phyloP scores from a whole-genome alignment of 2,888 invertebrate genomes.

The Thymelicus acteon region DNA sequence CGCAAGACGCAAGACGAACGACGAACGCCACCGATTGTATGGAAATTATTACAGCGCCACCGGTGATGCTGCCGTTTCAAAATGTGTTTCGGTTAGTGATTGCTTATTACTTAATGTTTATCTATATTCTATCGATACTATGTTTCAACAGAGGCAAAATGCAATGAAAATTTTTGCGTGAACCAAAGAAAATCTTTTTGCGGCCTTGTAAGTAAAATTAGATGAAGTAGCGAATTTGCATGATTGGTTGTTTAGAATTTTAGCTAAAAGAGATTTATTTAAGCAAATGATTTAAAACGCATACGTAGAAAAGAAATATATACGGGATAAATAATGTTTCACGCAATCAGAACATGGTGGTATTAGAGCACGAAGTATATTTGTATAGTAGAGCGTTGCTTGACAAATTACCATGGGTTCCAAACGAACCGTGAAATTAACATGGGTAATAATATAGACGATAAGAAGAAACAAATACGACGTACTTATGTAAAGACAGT shows the following conservation, averaged over 20 bases:
- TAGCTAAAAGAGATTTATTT: no score
- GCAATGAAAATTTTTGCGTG: no score
- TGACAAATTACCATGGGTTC: neutral
- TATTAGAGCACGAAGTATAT: neutral
- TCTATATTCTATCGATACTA: neutral
- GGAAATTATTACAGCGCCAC: constrained; percentile 38
- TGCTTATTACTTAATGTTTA: constrained; percentile 4
- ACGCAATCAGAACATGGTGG: neutral
- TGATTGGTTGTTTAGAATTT: no score
- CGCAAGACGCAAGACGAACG: constrained; percentile 19
- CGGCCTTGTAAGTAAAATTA: no score
- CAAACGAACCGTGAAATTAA: constrained; percentile 13
- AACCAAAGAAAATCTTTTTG: no score
- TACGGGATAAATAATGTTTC: neutral
- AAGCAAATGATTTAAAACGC: no score
- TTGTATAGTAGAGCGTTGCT: no score
- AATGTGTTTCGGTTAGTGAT: constrained; percentile 1
- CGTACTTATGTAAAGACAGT: neutral
- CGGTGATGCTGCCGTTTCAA: constrained; percentile 13
- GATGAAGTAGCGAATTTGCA: no score
- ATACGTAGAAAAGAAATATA: no score
- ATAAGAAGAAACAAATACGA: neutral
- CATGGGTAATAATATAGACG: neutral
- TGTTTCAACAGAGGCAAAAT: no score
- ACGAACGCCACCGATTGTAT: constrained; percentile 23